Conservation (phyloP, 2,888 invertebrate genomes). For the Polietes domitor region DNA sequence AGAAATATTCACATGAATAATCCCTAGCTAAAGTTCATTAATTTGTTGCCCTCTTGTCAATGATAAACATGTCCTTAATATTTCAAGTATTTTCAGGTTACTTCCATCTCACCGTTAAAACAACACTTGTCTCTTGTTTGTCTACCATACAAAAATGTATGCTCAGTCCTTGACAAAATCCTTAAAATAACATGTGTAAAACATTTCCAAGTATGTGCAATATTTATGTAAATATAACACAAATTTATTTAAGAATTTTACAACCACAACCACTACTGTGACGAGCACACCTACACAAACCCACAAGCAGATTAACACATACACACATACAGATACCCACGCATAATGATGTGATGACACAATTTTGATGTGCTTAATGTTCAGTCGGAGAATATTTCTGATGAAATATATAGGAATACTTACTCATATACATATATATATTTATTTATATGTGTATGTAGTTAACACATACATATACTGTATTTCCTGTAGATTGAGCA, state of each 20-base stretch:
- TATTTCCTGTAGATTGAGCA: no score
- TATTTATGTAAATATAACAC: not conserved
- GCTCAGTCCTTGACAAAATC: not conserved
- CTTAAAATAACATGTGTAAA: not conserved
- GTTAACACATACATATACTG: no score
- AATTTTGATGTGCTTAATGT: not conserved
- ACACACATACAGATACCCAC: not conserved
- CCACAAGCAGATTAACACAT: not conserved
- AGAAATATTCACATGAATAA: no score
- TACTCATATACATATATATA: no score
- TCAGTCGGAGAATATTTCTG: not conserved
- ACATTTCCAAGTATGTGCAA: not conserved
- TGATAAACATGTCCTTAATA: no score
- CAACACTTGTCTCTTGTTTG: not conserved
- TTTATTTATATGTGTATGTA: no score
- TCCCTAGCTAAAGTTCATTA: no score
- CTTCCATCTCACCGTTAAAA: not conserved
- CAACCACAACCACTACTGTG: not conserved
- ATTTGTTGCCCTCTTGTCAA: no score
- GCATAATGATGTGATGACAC: not conserved
- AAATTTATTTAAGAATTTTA: not conserved
- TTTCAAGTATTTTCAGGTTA: not conserved
- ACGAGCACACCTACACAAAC: not conserved
- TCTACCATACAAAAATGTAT: not conserved
- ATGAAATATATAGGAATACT: no score